phyloP scores from a whole-genome alignment of 2,888 invertebrate species.

The Latheticus oryzae region DNA sequence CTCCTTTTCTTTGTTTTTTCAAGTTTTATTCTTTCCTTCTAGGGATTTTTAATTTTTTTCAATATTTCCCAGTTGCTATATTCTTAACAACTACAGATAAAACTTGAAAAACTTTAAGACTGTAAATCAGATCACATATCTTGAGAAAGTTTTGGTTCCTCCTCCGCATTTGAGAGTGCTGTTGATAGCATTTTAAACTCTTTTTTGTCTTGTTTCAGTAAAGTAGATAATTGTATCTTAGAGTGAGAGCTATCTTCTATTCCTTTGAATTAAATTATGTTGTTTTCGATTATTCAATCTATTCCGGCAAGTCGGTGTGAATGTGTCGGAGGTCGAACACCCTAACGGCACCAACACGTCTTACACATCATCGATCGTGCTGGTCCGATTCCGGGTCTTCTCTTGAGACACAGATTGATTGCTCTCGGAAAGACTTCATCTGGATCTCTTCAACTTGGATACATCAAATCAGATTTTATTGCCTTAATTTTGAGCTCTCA shows the following conservation, averaged over 20 bases:
- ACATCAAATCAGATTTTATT: slow-evolving; percentile 46
- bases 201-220: too few relatives aligned
- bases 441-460: slow-evolving; percentile 42
- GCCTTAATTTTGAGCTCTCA: slow-evolving; percentile 47
- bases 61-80: too few relatives aligned
- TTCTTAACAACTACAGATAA: too few relatives aligned
- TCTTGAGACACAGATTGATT: slow-evolving; percentile 49
- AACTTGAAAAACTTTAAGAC: too few relatives aligned
- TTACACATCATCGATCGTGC: slow-evolving; percentile 19
- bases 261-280: slow-evolving; percentile 6
- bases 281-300: slow-evolving; percentile 23
- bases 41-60: too few relatives aligned
- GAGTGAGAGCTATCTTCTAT: background rate
- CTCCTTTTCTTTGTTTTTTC: too few relatives aligned
- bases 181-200: too few relatives aligned
- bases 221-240: too few relatives aligned
- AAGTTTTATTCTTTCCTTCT: too few relatives aligned
- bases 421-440: slow-evolving; percentile 47
- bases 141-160: too few relatives aligned
- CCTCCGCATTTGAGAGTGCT: too few relatives aligned
- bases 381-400: slow-evolving; percentile 33
- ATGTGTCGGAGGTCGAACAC: slow-evolving; percentile 14
- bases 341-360: slow-evolving; percentile 31
- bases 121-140: too few relatives aligned
- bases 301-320: slow-evolving; percentile 1